phyloP scores from a whole-genome alignment of 1,140 invertebrate species.

The Trinorchestia longiramus region DNA sequence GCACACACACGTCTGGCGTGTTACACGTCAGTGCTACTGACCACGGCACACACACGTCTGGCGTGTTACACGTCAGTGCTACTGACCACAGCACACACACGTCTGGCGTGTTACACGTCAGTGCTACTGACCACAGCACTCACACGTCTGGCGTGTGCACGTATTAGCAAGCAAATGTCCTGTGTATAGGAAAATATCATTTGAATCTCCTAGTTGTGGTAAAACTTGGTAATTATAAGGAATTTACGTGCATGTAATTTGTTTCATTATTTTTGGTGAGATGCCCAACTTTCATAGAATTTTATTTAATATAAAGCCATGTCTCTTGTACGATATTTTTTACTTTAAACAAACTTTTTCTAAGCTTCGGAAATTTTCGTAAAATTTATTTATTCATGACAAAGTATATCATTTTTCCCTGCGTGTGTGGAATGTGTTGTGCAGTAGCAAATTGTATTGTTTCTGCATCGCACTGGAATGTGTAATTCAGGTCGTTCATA shows the following conservation, averaged over 20 bases:
- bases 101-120: too few species aligned
- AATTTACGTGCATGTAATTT: not conserved
- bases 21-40: too few species aligned
- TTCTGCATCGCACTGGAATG: not conserved
- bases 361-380: not conserved
- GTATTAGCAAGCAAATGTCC: not conserved
- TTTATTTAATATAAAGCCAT: not conserved
- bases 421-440: not conserved
- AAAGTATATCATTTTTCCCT: not conserved
- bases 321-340: not conserved
- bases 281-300: not conserved
- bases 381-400: constrained; percentile 3
- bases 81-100: too few species aligned
- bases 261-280: not conserved
- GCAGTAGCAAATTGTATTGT: not conserved
- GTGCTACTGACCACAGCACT: not conserved
- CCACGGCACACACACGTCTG: too few species aligned
- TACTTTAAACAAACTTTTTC: not conserved
- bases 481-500: not conserved
- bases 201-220: not conserved
- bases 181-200: not conserved
- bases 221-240: not conserved
- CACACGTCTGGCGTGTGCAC: not conserved
- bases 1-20: too few species aligned
- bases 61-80: too few species aligned